A percentile compares a stretch with the other conserved stretches of the same genome.
Evolutionary conservation across 2,888 invertebrate species (phyloP).

Genomic region (Dryococelus australis): DNA sequence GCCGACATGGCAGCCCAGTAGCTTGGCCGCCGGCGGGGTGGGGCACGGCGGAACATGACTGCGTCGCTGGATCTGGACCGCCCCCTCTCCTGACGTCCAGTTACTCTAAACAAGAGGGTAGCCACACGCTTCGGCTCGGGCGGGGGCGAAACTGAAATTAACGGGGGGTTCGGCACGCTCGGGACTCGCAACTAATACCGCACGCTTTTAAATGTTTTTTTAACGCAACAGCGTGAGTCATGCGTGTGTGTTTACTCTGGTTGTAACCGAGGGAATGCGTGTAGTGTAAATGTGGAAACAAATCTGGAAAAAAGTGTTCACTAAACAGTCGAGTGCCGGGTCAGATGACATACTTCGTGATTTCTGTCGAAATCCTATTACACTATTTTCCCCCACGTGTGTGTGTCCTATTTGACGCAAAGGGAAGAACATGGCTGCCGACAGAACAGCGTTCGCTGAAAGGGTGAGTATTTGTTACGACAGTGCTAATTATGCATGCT

Average conservation of each 20-base stretch:
- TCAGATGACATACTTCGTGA: not conserved
- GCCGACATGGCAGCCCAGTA: not conserved
- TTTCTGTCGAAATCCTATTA: not conserved
- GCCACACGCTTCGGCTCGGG: not conserved
- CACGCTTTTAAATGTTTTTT: not conserved
- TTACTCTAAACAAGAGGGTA: constrained; percentile 33
- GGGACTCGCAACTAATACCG: not conserved
- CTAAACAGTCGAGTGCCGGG: not conserved
- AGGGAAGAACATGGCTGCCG: constrained; percentile 43
- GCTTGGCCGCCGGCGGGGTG: constrained; percentile 36
- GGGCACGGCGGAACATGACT: constrained; percentile 40
- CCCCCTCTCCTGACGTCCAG: constrained; percentile 44
- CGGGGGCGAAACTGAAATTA: not conserved
- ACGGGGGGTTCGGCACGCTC: not conserved
- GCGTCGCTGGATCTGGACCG: constrained; percentile 35
- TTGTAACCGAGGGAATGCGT: not conserved
- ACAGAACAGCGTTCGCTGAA: constrained; percentile 40
- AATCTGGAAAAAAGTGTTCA: constrained; percentile 36
- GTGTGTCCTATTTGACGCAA: constrained; percentile 31
- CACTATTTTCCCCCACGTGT: constrained; percentile 42
- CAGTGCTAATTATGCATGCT: not conserved
- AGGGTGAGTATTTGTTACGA: constrained; percentile 25
- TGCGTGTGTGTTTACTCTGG: not conserved
- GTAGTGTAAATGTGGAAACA: constrained; percentile 32
- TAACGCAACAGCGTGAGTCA: not conserved